Base-by-base conservation (phyloP, 2,113 vertebrate species). In the Cephalopterus ornatus region DNA sequence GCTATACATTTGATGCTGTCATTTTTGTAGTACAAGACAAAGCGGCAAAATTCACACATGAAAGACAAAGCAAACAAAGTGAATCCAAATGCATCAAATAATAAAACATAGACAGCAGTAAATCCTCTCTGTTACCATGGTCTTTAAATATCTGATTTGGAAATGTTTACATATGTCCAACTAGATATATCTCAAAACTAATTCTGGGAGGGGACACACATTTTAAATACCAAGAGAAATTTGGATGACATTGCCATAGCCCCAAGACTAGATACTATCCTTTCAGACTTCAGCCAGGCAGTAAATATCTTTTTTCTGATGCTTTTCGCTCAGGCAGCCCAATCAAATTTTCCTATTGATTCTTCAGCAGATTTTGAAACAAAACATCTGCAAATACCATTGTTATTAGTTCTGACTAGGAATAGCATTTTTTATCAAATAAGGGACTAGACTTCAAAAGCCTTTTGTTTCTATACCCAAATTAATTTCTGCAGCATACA, bases 11-110 rank as follows among this genome's bases (percentile, higher is more conserved):
- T 63, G 49, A 85, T 67, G 58, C 68, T 75, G 50, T 84, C 39
- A 63, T 62, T 85, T 87, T 67, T 84, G 33, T 49, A 90, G 27
- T 53, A 56, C 46, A 37, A 66, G 28, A 88, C 33, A 62, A 86
- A 90, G 44, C 30, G 50, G 37, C 24, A 44, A n/a, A 73, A 95
- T 84, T 95, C 72, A 83, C 18, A 73, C 75, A 88, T 24, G 53
- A 93, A 95, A 94, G 56, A 85, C 50, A 92, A 92, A 88, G 81
- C 44, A 89, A 92, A 94, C 66, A 88, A 82, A 95, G 17, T 47
- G 28, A 85, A 86, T 75, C 22, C 41, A 89, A 86, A 87, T 13
- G 7, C 47, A 89, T 71, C 44, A 84, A 93, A 87, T 74, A 92
- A 87, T 44, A 70, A 89, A 85, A 84, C 42, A 73, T 19, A 17